Evolutionary conservation across 2,113 vertebrate genomes (phyloP).

Genomic region (Cygnus buccinator): DNA sequence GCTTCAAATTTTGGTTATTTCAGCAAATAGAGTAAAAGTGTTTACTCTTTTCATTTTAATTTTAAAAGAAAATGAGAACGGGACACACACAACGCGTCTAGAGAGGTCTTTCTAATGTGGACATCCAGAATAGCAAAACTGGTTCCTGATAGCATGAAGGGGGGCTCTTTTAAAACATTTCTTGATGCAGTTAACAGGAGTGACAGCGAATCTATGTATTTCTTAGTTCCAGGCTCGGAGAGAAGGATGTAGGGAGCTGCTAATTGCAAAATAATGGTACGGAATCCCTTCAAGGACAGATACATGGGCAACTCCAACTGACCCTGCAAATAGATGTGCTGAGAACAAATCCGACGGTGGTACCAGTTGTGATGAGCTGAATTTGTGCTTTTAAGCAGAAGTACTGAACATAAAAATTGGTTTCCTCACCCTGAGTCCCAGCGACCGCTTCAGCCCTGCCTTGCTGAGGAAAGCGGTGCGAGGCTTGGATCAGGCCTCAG

Average conservation of each 20-base stretch:
- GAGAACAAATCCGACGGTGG: background rate
- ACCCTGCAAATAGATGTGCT: background rate
- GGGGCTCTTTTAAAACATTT: background rate
- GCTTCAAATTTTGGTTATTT: background rate
- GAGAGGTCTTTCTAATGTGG: background rate
- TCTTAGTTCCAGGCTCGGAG: background rate
- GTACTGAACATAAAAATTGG: background rate
- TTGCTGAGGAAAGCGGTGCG: background rate
- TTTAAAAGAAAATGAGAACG: background rate
- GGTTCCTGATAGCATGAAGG: background rate
- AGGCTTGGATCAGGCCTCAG: background rate
- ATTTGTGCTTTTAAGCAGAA: background rate
- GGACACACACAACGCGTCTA: background rate
- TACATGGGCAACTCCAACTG: accelerated
- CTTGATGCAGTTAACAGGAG: background rate
- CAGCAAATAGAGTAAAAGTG: background rate
- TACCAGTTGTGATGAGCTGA: background rate
- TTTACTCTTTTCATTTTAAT: background rate
- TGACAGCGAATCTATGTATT: background rate
- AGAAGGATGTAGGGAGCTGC: background rate
- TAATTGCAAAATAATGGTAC: background rate
- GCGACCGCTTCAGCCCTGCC: background rate
- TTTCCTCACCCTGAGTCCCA: background rate
- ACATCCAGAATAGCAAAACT: background rate
- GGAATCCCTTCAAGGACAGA: background rate